A percentile compares a stretch with the other conserved stretches of the same genome.
Conservation (phyloP, 2,797 vertebrate genomes). For the Molossus alvarezi region DNA sequence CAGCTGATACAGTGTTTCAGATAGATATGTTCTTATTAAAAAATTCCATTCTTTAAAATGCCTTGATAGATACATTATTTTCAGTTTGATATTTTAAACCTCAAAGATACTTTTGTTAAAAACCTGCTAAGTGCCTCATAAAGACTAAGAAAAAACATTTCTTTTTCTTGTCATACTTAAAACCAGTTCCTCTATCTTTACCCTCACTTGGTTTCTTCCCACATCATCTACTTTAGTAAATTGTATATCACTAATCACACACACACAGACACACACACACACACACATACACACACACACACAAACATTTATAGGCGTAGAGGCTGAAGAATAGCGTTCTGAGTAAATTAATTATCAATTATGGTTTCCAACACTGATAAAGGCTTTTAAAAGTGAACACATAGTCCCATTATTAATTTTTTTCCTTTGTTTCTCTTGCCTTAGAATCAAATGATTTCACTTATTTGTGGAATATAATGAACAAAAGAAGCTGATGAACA, state of each 20-base stretch:
- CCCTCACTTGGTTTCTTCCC: background rate
- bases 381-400: slow-evolving; percentile 5
- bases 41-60: background rate
- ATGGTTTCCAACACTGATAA: background rate
- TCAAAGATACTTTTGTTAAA: background rate
- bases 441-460: no score
- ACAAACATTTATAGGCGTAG: background rate
- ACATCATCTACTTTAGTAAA: background rate
- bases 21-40: background rate
- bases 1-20: background rate
- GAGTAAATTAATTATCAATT: slow-evolving; percentile 25
- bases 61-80: background rate
- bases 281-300: background rate
- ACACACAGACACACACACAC: background rate
- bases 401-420: no score
- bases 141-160: background rate
- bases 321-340: background rate
- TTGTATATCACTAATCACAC: background rate
- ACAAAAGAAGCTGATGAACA: no score
- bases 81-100: background rate
- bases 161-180: background rate
- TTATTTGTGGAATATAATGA: no score
- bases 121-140: background rate
- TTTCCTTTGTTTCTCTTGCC: no score
- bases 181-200: background rate